Evolutionary conservation across 2,888 invertebrate species (phyloP), one percentile per base, ranked within the genome.

Genomic region (Caenorhabditis doughertyi): DNA sequence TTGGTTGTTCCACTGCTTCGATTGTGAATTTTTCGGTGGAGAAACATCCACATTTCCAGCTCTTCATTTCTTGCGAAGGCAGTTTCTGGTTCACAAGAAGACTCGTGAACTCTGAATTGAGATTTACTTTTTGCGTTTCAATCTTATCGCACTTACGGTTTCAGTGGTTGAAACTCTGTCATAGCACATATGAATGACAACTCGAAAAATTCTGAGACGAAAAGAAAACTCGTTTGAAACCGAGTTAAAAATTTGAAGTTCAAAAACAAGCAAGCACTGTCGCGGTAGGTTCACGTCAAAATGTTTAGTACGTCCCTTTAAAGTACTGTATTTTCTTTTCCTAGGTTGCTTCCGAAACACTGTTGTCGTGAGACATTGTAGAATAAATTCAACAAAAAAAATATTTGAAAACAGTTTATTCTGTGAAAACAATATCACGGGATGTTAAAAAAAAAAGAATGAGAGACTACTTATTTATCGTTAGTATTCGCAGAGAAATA

Each of bases 401-500:
- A n/a, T n/a, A n/a, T n/a, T n/a, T n/a, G n/a, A n/a, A n/a, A n/a
- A n/a, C n/a, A n/a, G n/a, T n/a, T n/a, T n/a, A n/a, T n/a, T n/a
- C n/a, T 39, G 35, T 13, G 55, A 25, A 29, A 55, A n/a, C 7
- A 16, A 13, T 21, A n/a, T n/a, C n/a, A n/a, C n/a, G n/a, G n/a
- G n/a, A n/a, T n/a, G n/a, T n/a, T n/a, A n/a, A 55, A 29, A 9
- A 13, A 62, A 56, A 56, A 32, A 18, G 13, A 0, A 1, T 32
- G n/a, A n/a, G n/a, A 16, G n/a, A 60, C 35, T 42, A 51, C 51
- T 27, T 49, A 25, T 65, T 65, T 32, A 65, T 49, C 21, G 65
- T 65, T 65, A 65, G 65, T 65, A 65, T 16, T 60, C 35, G 21
- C 21, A 42, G 18, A 29, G 27, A 44, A 47, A n/a, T 35, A n/a